Percentiles rank a stretch among this genome's conserved stretches.
phyloP scores from a whole-genome alignment of 2,797 vertebrate genomes.

The Natrix natrix region DNA sequence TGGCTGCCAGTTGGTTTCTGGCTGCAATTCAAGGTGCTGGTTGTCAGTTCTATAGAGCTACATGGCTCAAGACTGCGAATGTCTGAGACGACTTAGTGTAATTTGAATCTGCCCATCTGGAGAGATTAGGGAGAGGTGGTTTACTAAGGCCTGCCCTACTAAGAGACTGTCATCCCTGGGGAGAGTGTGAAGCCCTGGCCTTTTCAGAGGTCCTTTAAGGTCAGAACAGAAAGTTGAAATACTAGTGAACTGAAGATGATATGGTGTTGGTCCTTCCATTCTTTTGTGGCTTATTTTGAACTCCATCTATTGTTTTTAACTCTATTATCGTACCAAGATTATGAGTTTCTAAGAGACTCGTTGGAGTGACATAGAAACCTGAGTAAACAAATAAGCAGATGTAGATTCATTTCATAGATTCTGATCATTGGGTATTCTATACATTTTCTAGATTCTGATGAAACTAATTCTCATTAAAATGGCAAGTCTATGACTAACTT shows the following conservation, averaged over 20 bases:
- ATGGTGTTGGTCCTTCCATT: background rate
- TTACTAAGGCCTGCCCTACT: background rate
- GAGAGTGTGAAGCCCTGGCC: background rate
- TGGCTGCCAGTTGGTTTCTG: background rate
- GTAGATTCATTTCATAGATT: slow-evolving; percentile 34
- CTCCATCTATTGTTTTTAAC: background rate
- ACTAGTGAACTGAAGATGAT: background rate
- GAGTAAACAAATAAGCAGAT: background rate
- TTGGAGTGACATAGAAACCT: background rate
- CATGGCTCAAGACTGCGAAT: background rate
- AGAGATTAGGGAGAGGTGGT: background rate
- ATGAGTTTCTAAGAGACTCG: background rate
- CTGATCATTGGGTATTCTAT: background rate
- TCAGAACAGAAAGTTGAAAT: background rate
- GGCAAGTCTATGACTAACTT: background rate
- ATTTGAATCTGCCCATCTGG: background rate
- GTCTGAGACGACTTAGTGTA: background rate
- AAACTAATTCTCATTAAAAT: background rate
- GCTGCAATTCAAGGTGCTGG: background rate
- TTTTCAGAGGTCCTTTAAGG: background rate
- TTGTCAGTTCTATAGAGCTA: background rate
- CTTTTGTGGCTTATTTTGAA: background rate
- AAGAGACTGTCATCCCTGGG: background rate
- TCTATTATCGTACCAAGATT: background rate
- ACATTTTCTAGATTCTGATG: background rate